phyloP scores from a whole-genome alignment of 2,888 invertebrate species.

The Orthonychiurus folsomi region DNA sequence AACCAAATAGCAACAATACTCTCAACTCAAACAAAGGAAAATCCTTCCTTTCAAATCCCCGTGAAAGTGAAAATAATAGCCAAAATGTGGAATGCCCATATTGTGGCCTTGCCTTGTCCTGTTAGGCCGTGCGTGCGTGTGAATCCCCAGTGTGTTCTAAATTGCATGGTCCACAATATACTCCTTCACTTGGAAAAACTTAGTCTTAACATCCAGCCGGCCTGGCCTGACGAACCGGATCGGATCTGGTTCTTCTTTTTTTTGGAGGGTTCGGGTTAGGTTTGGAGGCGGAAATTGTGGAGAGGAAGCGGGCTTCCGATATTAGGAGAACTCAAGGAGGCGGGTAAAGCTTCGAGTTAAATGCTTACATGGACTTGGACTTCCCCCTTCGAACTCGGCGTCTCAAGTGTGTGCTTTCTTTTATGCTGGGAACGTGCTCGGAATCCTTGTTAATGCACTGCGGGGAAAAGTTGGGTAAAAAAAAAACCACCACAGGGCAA shows the following conservation, averaged over 20 bases:
- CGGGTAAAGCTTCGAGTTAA: not conserved
- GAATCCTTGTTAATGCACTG: not conserved
- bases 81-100: too few species aligned
- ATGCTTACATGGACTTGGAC: not conserved
- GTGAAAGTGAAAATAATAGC: too few species aligned
- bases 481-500: too few species aligned
- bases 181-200: not conserved
- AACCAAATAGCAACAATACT: too few species aligned
- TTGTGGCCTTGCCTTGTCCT: too few species aligned
- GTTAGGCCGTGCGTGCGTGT: not conserved
- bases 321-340: not conserved
- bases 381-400: not conserved
- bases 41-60: too few species aligned
- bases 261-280: not conserved
- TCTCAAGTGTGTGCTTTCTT: slow-evolving; percentile 13
- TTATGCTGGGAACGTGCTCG: slow-evolving; percentile 7
- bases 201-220: too few species aligned
- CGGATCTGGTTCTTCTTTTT: too few species aligned
- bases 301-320: not conserved
- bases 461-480: too few species aligned
- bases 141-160: slow-evolving; percentile 11
- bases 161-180: not conserved
- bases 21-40: too few species aligned
- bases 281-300: not conserved
- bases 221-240: too few species aligned